Conservation (phyloP, 2,888 invertebrate genomes). For the Drosophila demipolita region DNA sequence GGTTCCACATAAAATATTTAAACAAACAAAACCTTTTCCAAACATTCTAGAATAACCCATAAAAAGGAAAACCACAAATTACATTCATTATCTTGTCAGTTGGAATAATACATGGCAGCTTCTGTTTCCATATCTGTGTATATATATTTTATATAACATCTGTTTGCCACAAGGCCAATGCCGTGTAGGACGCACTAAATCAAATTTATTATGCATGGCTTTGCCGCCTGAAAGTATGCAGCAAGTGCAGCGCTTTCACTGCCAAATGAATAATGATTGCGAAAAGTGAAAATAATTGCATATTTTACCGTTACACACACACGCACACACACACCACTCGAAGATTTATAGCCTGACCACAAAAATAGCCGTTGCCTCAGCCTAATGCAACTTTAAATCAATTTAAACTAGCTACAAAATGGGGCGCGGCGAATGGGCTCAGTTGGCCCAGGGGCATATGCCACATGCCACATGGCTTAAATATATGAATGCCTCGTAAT, state of each 20-base stretch:
- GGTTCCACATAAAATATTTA: background rate
- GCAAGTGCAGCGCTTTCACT: conserved; percentile 56
- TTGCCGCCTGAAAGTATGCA: conserved; percentile 67
- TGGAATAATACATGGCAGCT: conserved; percentile 1
- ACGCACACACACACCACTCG: conserved; percentile 12
- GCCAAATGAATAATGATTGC: conserved; percentile 58
- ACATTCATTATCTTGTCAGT: conserved; percentile 7
- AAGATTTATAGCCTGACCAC: conserved; percentile 66
- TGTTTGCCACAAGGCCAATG: conserved; percentile 28
- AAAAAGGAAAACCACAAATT: conserved; percentile 4
- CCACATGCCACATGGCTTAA: conserved; percentile 38
- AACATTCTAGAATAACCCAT: background rate
- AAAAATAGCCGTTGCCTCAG: conserved; percentile 25
- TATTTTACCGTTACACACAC: conserved; percentile 36
- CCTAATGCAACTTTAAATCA: conserved; percentile 71
- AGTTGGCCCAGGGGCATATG: conserved; percentile 21
- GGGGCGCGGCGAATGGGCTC: conserved; percentile 56
- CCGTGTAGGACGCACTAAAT: conserved; percentile 42
- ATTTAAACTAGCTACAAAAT: conserved; percentile 67
- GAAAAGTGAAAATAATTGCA: conserved; percentile 73
- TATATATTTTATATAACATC: background rate
- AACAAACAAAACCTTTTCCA: background rate
- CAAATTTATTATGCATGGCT: conserved; percentile 37
- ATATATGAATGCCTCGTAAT: conserved; percentile 52
- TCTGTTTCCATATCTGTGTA: background rate